Conservation (phyloP, 2,888 invertebrate species). For the Chymomyza fuscimana region DNA sequence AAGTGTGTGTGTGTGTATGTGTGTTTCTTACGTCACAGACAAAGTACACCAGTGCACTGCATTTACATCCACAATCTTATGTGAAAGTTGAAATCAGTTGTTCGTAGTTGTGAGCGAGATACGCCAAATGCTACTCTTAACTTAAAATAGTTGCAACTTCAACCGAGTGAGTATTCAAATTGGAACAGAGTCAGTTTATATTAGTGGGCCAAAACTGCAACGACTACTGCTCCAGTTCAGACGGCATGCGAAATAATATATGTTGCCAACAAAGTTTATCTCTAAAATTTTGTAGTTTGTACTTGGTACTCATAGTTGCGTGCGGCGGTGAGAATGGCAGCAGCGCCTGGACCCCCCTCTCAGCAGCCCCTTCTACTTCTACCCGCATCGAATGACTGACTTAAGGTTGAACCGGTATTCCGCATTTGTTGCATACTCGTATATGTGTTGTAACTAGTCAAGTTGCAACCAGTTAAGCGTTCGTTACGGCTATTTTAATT, state of each 20-base stretch:
- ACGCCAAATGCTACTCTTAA: slow-evolving; percentile 11
- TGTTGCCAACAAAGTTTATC: background rate
- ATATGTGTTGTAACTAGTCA: slow-evolving; percentile 57
- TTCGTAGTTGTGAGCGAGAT: slow-evolving; percentile 7
- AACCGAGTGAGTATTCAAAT: slow-evolving; percentile 36
- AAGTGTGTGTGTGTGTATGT: slow-evolving; percentile 29
- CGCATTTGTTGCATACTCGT: slow-evolving; percentile 27
- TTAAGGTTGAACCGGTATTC: slow-evolving; percentile 56
- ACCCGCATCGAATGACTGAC: slow-evolving; percentile 27
- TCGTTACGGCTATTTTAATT: slow-evolving; percentile 10
- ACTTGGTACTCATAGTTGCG: background rate
- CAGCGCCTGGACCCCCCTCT: slow-evolving; percentile 30
- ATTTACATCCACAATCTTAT: slow-evolving; percentile 42
- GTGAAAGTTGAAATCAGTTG: slow-evolving; percentile 64
- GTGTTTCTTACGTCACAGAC: slow-evolving; percentile 50
- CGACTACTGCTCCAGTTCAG: background rate
- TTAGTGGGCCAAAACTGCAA: slow-evolving; percentile 9
- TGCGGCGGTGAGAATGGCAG: slow-evolving; percentile 55
- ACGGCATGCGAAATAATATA: slow-evolving; percentile 38
- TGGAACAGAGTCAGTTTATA: slow-evolving; percentile 27
- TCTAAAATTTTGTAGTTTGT: background rate
- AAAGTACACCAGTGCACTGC: slow-evolving; percentile 62
- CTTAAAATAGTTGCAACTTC: slow-evolving; percentile 21
- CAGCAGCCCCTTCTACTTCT: background rate
- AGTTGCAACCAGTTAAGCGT: slow-evolving; percentile 30